Conservation (phyloP, 2,888 invertebrate species). For the Baccha elongata region DNA sequence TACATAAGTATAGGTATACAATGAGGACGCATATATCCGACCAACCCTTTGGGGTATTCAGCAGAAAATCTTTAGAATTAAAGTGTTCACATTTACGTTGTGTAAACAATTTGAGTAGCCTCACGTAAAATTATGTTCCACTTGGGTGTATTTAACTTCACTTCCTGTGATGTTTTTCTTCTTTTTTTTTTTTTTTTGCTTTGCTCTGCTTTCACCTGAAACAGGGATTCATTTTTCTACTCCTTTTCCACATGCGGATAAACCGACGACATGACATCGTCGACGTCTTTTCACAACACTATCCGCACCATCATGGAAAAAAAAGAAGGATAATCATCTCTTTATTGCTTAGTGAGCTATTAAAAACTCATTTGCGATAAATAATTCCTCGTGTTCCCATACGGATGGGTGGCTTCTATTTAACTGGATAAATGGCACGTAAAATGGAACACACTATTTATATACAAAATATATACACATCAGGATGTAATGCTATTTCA, state of each 20-base stretch:
- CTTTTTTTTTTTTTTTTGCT: conserved; percentile 8
- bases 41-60: conserved; percentile 32
- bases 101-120: conserved; percentile 49
- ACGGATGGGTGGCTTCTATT: conserved; percentile 57
- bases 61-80: conserved; percentile 54
- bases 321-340: conserved; percentile 65
- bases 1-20: not conserved
- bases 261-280: conserved; percentile 3
- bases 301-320: not conserved
- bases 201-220: not conserved
- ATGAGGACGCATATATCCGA: not conserved
- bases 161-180: conserved; percentile 25
- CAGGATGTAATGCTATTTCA: conserved; percentile 32
- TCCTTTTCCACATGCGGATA: conserved; percentile 2
- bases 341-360: conserved; percentile 67
- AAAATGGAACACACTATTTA: conserved; percentile 29
- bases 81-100: conserved; percentile 58
- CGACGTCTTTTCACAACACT: conserved; percentile 15
- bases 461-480: not conserved
- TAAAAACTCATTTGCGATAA: conserved; percentile 72
- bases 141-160: conserved; percentile 63
- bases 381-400: conserved; percentile 62
- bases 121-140: conserved; percentile 42
- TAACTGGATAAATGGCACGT: conserved; percentile 57
- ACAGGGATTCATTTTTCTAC: conserved; percentile 3